These are phyloP conservation scores for Porites lutea DNA, from an alignment of 64 coral and sea anemone genomes.

Conservation along the genomic window DNA sequence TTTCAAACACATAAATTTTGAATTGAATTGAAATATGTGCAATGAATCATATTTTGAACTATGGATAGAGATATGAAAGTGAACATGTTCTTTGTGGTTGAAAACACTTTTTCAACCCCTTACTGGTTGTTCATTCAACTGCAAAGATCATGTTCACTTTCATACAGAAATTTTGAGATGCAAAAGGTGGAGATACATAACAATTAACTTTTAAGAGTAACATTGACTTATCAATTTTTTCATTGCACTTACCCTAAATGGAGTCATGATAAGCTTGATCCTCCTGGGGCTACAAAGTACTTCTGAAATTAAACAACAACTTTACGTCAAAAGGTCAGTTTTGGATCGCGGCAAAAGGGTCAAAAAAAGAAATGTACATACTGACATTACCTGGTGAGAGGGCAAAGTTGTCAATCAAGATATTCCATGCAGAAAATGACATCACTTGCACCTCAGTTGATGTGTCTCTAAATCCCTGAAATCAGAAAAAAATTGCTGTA, in stretches of 20 bases:
- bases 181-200: too few species aligned
- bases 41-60: too few species aligned
- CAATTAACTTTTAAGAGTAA: background rate
- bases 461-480: slow-evolving; percentile 85
- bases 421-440: slow-evolving; percentile 92
- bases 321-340: background rate
- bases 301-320: slow-evolving; percentile 60
- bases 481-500: background rate
- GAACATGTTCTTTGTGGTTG: too few species aligned
- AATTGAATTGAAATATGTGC: too few species aligned
- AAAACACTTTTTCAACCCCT: too few species aligned
- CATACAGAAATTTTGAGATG: too few species aligned
- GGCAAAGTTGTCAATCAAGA: slow-evolving; percentile 96
- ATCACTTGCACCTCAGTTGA: slow-evolving; percentile 78
- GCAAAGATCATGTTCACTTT: too few species aligned
- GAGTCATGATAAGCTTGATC: slow-evolving; percentile 96
- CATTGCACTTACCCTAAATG: slow-evolving; percentile 66
- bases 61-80: too few species aligned
- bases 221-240: background rate
- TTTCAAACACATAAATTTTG: too few species aligned
- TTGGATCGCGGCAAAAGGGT: too few species aligned
- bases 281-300: slow-evolving; percentile 73
- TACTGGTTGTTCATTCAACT: too few species aligned
- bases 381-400: slow-evolving; percentile 75
- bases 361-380: too few species aligned